Evolutionary conservation across 2,113 vertebrate genomes (phyloP).

Genomic region (Paedocypris sp.): DNA sequence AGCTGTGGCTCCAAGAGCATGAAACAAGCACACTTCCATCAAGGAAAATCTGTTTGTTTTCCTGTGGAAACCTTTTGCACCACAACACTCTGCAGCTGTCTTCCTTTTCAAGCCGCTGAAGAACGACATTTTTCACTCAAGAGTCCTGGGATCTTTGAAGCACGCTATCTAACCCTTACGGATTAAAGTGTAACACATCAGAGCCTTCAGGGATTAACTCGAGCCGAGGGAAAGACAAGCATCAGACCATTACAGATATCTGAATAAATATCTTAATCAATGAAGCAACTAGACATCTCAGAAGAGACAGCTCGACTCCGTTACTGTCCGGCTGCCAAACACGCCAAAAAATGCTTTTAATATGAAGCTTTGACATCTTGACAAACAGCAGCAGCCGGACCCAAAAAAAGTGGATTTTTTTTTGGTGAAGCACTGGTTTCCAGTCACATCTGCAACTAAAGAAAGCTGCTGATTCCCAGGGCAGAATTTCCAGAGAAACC

Average conservation of each 20-base stretch:
- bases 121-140: slow-evolving; percentile 1
- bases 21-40: no score
- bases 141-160: background rate
- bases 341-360: slow-evolving; percentile 23
- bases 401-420: slow-evolving; percentile 14
- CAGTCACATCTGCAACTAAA: slow-evolving; percentile 22
- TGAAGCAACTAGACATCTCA: slow-evolving; percentile 16
- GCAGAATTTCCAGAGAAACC: slow-evolving; percentile 14
- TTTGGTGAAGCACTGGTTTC: slow-evolving; percentile 35
- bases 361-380: slow-evolving; percentile 33
- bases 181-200: slow-evolving; percentile 34
- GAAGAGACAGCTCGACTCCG: no score
- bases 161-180: background rate
- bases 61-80: background rate
- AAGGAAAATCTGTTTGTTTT: slow-evolving; percentile 4
- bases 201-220: slow-evolving; percentile 8
- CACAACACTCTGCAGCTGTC: background rate
- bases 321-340: slow-evolving; percentile 7
- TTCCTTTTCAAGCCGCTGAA: background rate
- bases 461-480: background rate
- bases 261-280: background rate
- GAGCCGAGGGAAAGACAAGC: slow-evolving; percentile 6
- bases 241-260: slow-evolving; percentile 10
- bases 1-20: background rate
- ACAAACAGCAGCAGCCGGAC: slow-evolving; percentile 17